These are phyloP conservation scores for Drosophila pseudoobscura DNA, from an alignment of 1,140 invertebrate genomes.

Conservation along the genomic window DNA sequence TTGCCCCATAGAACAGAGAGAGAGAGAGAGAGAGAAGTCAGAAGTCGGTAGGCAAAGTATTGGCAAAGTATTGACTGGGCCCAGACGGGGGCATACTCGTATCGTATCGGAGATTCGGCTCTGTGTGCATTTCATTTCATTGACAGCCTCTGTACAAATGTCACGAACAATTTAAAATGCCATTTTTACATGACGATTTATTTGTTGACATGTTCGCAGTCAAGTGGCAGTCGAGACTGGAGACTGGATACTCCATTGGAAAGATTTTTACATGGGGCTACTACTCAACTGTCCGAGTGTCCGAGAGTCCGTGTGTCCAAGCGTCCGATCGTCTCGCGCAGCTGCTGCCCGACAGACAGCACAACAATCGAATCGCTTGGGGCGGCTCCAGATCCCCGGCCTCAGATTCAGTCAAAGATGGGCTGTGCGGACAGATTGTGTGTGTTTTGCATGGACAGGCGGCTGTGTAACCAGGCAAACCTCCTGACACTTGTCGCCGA, in stretches of 20 bases:
- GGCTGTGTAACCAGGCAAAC: slow-evolving; percentile 1
- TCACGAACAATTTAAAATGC: slow-evolving; percentile 81
- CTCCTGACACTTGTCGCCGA: slow-evolving; percentile 49
- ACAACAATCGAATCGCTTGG: no score
- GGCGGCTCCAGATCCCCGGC: slow-evolving; percentile 2
- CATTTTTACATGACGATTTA: slow-evolving; percentile 82
- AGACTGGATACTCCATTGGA: slow-evolving; percentile 4
- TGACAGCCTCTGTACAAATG: slow-evolving; percentile 75
- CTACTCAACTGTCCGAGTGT: neutral
- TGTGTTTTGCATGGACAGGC: slow-evolving; percentile 67
- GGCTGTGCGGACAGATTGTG: slow-evolving; percentile 65
- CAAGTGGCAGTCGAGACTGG: slow-evolving; percentile 34
- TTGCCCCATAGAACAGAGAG: neutral
- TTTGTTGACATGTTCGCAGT: slow-evolving; percentile 74
- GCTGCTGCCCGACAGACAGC: slow-evolving; percentile 50
- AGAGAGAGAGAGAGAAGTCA: neutral
- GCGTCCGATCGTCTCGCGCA: slow-evolving; percentile 25
- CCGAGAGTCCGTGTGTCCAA: no score
- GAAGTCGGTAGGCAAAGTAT: slow-evolving; percentile 37
- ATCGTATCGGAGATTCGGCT: slow-evolving; percentile 37
- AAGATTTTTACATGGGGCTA: slow-evolving; percentile 62
- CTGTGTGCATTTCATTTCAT: slow-evolving; percentile 79
- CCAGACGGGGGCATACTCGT: neutral
- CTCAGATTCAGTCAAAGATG: slow-evolving; percentile 49
- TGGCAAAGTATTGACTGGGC: slow-evolving; percentile 14